Evolutionary conservation across 2,888 invertebrate genomes (phyloP).

Genomic region (Pediacus dermestoides): DNA sequence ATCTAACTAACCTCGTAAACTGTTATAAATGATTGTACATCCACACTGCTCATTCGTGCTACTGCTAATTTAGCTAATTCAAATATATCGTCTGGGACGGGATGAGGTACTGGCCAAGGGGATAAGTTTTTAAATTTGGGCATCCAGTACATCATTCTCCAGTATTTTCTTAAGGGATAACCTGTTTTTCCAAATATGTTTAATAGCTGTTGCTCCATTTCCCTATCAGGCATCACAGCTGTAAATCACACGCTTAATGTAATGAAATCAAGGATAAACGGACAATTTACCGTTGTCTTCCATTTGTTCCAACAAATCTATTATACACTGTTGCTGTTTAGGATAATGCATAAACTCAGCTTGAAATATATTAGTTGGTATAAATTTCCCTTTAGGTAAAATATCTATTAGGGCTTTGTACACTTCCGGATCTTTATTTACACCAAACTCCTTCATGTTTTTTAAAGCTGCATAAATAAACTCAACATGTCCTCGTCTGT

Average conservation of each 20-base stretch:
- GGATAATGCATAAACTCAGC: constrained; percentile 91
- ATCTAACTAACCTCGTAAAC: constrained; percentile 69
- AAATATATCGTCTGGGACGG: constrained; percentile 71
- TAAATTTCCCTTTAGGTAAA: constrained; percentile 84
- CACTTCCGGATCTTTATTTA: constrained; percentile 78
- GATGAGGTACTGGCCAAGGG: constrained; percentile 79
- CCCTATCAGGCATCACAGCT: constrained; percentile 88
- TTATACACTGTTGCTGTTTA: constrained; percentile 90
- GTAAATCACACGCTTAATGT: too few relatives aligned
- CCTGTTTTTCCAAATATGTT: constrained; percentile 81
- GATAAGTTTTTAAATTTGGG: constrained; percentile 90
- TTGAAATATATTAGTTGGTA: constrained; percentile 79
- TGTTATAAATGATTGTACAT: constrained; percentile 64
- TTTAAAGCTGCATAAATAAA: constrained; percentile 89
- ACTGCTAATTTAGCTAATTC: constrained; percentile 82
- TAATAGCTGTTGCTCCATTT: constrained; percentile 77
- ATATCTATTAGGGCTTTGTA: constrained; percentile 84
- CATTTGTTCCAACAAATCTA: constrained; percentile 92
- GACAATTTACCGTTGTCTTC: constrained; percentile 80
- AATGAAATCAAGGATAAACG: too few relatives aligned
- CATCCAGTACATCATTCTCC: constrained; percentile 87
- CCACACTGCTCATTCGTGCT: constrained; percentile 77
- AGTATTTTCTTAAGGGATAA: constrained; percentile 68
- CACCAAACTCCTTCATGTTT: constrained; percentile 85
- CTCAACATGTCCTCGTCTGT: constrained; percentile 84